Evolutionary conservation across 2,888 invertebrate species (phyloP), one percentile per base, ranked within the genome.

Genomic region (Cheilosia grossa): DNA sequence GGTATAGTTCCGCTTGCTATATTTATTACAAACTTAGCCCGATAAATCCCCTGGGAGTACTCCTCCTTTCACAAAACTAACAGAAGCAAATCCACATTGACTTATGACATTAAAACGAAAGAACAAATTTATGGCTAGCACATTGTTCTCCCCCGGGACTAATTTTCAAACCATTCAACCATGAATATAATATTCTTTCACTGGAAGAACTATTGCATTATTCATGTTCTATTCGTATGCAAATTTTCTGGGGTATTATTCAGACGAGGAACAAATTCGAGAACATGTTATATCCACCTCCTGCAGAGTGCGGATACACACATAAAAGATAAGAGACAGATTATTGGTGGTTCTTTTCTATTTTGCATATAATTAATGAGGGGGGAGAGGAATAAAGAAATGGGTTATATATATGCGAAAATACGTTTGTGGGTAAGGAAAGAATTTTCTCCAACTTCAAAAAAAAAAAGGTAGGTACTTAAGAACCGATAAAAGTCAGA

Each of bases 111-210:
- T 40, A 19, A 49, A 37, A 24, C 30, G 21, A 47, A 53, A 42
- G 51, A 42, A 7, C 30, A 27, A 72, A 72, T 61, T 59, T 72
- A 72, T 72, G 33, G 61, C 59, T n/a, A 72, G 61, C 51, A 42
- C 59, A 56, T 53, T 63, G 69, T 54, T 13, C 33, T 47, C 63
- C 56, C 37, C 15, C 9, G 74, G 74, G 74, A 64, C 47, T 74
- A 64, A 74, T 74, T 74, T 74, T 54, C 63, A 40, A 56, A 56
- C 51, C 21, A 54, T 19, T 64, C 64, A 47, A 24, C 56, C 54
- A 75, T 75, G 74, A 75, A 75, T 75, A 75, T 51, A 75, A 58
- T 58, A 9, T 75, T n/a, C 74, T 30, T 58, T 66, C 56, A 66
- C 49, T 66, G 40, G 17, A 40, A 40, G 56, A 75, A 75, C 74